These are phyloP conservation scores for Parnassius mnemosyne DNA, from an alignment of 2,888 invertebrate genomes.

Conservation along the genomic window DNA sequence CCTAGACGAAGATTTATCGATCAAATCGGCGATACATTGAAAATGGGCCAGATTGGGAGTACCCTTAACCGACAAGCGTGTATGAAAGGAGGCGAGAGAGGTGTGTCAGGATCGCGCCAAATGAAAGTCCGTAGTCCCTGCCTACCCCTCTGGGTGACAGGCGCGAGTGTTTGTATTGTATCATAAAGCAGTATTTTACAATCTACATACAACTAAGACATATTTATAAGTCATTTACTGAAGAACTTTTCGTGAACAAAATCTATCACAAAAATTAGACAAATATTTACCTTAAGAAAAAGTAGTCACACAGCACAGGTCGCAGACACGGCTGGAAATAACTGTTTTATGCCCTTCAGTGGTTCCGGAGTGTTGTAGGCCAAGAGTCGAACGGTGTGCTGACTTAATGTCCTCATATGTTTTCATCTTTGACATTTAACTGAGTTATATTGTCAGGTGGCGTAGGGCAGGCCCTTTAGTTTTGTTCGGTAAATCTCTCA, in stretches of 20 bases:
- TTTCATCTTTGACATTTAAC: conserved; percentile 33
- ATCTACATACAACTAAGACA: too few relatives aligned
- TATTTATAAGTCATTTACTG: too few relatives aligned
- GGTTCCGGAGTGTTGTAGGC: conserved; percentile 76
- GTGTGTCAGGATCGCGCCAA: too few relatives aligned
- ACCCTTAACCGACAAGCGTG: too few relatives aligned
- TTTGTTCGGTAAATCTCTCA: conserved; percentile 69
- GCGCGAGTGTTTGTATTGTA: too few relatives aligned
- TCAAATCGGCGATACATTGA: too few relatives aligned
- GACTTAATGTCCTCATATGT: conserved; percentile 52
- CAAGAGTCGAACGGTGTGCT: conserved; percentile 72
- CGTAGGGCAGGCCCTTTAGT: conserved; percentile 73
- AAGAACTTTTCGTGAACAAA: neutral
- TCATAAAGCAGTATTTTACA: too few relatives aligned
- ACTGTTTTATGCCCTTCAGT: conserved; percentile 79
- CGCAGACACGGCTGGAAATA: conserved; percentile 65
- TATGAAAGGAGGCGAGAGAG: too few relatives aligned
- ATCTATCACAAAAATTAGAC: conserved; percentile 42
- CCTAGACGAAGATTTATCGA: too few relatives aligned
- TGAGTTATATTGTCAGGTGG: conserved; percentile 63
- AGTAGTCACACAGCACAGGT: conserved; percentile 25
- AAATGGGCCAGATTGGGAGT: too few relatives aligned
- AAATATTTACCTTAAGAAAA: conserved; percentile 60
- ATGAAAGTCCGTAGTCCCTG: too few relatives aligned
- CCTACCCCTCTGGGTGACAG: too few relatives aligned